Percentiles rank a stretch among this genome's conserved stretches.
These are phyloP conservation scores for Dasyprocta punctata DNA, from an alignment of 2,113 vertebrate species.

Conservation along the genomic window DNA sequence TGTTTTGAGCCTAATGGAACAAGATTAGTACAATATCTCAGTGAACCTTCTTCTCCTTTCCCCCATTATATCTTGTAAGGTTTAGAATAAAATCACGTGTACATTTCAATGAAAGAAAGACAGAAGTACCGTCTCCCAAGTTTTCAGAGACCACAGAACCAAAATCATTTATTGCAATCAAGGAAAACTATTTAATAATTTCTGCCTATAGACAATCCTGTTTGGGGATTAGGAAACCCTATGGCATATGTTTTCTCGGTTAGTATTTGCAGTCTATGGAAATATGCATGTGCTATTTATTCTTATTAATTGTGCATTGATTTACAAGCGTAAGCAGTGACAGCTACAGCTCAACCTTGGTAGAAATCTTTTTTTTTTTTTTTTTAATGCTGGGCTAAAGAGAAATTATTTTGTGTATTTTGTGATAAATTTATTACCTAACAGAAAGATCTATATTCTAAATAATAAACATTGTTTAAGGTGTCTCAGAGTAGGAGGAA, in stretches of 20 bases:
- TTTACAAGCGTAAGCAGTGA: conserved; percentile 9
- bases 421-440: conserved; percentile 45
- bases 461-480: conserved; percentile 41
- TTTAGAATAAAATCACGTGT: conserved; percentile 1
- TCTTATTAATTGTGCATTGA: conserved; percentile 50
- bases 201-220: neutral
- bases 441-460: conserved; percentile 58
- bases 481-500: conserved; percentile 65
- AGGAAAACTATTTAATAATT: neutral
- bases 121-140: neutral
- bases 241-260: conserved; percentile 8
- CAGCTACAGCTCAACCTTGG: neutral
- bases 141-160: conserved; percentile 32
- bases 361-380: neutral
- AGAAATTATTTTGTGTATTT: neutral
- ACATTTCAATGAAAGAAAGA: conserved; percentile 61
- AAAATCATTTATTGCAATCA: conserved; percentile 17
- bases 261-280: conserved; percentile 39
- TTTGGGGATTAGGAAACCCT: neutral
- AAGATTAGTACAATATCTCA: conserved; percentile 51
- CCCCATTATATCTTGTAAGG: neutral
- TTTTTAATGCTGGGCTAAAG: neutral
- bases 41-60: neutral
- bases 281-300: conserved; percentile 22
- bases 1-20: conserved; percentile 60